These are phyloP conservation scores for Irena cyanogastra DNA, from an alignment of 2,113 vertebrate genomes.

Conservation along the genomic window DNA sequence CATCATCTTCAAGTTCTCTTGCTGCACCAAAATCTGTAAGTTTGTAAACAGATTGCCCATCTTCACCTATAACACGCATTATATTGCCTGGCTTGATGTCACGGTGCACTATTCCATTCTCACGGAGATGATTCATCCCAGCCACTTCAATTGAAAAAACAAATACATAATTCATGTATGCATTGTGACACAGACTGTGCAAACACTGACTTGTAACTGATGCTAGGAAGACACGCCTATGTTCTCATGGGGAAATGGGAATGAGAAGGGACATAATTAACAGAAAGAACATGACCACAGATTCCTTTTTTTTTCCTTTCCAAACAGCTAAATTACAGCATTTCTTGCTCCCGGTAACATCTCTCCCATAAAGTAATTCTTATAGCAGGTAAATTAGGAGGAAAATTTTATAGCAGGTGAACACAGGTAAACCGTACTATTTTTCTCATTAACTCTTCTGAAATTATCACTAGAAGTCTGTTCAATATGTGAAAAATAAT, in stretches of 20 bases:
- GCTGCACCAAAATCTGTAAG: constrained; percentile 97
- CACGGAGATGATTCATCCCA: constrained; percentile 97
- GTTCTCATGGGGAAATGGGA: neutral
- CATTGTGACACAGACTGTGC: neutral
- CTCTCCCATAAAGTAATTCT: neutral
- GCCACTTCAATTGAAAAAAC: constrained; percentile 77
- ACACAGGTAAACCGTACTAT: neutral
- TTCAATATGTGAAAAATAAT: neutral
- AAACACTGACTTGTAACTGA: neutral
- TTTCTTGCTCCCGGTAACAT: neutral
- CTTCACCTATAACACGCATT: constrained; percentile 95
- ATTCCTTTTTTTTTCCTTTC: neutral
- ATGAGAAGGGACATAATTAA: neutral
- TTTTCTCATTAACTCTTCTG: neutral
- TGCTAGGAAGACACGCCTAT: neutral
- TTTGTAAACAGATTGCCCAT: constrained; percentile 94
- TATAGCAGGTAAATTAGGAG: neutral
- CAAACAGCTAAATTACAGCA: neutral
- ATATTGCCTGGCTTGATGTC: constrained; percentile 99
- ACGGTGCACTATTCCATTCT: constrained; percentile 95
- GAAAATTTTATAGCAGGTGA: neutral
- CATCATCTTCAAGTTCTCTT: constrained; percentile 93
- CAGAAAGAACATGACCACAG: neutral
- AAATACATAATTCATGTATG: neutral
- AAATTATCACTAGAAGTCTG: neutral